A percentile compares a stretch with the other conserved stretches of the same genome.
Evolutionary conservation across 2,797 vertebrate genomes (phyloP).

Genomic region (Ctenosaura bakeri): DNA sequence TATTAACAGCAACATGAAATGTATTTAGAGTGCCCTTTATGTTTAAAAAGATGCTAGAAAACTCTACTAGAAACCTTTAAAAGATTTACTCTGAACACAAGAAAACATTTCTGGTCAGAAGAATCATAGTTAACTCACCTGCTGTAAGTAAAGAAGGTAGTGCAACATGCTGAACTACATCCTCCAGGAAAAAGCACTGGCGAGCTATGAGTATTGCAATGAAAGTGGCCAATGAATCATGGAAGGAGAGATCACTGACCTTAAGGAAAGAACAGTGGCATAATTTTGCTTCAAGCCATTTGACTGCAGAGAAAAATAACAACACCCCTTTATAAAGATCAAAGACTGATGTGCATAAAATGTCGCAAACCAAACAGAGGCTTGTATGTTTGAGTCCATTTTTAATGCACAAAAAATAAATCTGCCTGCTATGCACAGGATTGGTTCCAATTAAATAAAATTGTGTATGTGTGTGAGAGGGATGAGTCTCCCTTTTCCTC

Average conservation of each 20-base stretch:
- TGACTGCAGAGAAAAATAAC: neutral
- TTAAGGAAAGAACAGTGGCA: constrained; percentile 66
- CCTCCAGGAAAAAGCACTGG: constrained; percentile 83
- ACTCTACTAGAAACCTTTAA: neutral
- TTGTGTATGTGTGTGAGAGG: neutral
- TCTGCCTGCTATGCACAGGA: neutral
- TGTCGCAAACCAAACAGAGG: neutral
- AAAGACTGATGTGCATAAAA: neutral
- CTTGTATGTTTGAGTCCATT: neutral
- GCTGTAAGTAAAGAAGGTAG: constrained; percentile 83
- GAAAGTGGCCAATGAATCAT: constrained; percentile 83
- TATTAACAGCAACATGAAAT: neutral
- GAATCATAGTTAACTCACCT: constrained; percentile 65
- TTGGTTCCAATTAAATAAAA: constrained; percentile 5
- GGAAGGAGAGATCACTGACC: constrained; percentile 84
- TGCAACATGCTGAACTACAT: constrained; percentile 81
- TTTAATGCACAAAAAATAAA: neutral
- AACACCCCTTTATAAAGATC: neutral
- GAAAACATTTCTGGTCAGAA: neutral
- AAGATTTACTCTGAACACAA: neutral
- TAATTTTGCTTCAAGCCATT: constrained; percentile 3
- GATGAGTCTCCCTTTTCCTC: neutral
- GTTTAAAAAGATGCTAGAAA: neutral
- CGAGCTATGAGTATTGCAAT: constrained; percentile 81
- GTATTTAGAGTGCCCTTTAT: neutral